Evolutionary conservation across 2,797 vertebrate species (phyloP), one percentile per base, ranked within the genome.

Genomic region (Cirrhinus mrigala): DNA sequence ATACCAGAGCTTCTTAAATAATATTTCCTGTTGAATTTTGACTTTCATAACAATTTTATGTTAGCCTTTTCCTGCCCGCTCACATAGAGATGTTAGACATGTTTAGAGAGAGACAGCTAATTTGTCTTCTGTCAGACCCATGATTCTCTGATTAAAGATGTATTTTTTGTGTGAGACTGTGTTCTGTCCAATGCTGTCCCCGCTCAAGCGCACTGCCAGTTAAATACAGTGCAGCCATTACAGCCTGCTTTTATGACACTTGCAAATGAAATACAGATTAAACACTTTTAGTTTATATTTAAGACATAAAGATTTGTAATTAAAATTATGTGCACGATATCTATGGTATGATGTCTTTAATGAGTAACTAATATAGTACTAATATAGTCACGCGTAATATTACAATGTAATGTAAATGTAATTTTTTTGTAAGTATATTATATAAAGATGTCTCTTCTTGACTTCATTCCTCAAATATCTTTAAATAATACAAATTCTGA

Each of bases 21-120:
- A 88, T 40, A 92, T 92, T 91, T 91, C 81, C 88, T 87, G 85
- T 90, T 88, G 90, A 87, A 91, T 92, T 93, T 90, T 92, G 84
- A 92, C 91, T 92, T 90, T 84, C 62, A 86, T 89, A 87, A 88
- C 87, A 87, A 89, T 91, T 85, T 58, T 77, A 77, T 90, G 89
- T 90, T 87, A 79, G 81, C 88, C 88, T 89, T 81, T 83, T 78
- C 82, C 81, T 52, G 83, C 66, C 66, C 69, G 52, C 62, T 29
- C 29, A 89, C 87, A 90, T 89, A 83, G 81, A 83, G 79, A 87
- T 89, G 86, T 90, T 89, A 83, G 81, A 84, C 85, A 86, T 89
- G 86, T 90, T 92, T 91, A 89, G 88, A 88, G 80, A 86, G 90
- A 86, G 87, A 91, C 83, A 86, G 74, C 79, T 48, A 69, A 76